A percentile compares a stretch with the other conserved stretches of the same genome.
phyloP scores from a whole-genome alignment of 1,140 invertebrate species.

The Asobara japonica region DNA sequence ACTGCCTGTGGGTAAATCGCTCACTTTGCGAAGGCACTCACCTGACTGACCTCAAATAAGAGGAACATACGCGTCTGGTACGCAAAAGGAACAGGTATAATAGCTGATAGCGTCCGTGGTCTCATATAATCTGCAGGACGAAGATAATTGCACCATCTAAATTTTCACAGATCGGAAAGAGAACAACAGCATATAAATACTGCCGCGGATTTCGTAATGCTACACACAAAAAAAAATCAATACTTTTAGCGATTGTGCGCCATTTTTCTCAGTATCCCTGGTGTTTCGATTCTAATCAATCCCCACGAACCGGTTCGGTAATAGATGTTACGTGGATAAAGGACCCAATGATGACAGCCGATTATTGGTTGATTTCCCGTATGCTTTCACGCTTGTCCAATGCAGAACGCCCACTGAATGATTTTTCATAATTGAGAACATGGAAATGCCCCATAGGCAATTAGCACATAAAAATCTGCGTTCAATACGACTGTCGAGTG shows the following conservation, averaged over 20 bases:
- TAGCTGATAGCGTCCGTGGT: too few species aligned
- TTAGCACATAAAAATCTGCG: slow-evolving; percentile 57
- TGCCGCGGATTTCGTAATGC: neutral
- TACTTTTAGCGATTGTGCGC: slow-evolving; percentile 4
- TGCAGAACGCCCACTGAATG: neutral
- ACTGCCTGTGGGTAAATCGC: too few species aligned
- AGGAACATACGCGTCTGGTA: too few species aligned
- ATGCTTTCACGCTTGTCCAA: neutral
- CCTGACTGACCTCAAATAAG: too few species aligned
- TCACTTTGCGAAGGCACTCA: too few species aligned
- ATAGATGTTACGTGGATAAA: slow-evolving; percentile 2
- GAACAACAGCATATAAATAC: slow-evolving; percentile 18
- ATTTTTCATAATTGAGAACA: neutral
- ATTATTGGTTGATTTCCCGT: neutral
- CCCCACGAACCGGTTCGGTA: neutral
- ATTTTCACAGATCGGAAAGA: slow-evolving; percentile 1
- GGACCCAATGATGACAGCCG: slow-evolving; percentile 7
- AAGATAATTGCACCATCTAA: slow-evolving; percentile 7
- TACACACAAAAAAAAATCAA: neutral
- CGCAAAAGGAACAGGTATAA: too few species aligned
- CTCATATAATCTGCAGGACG: too few species aligned
- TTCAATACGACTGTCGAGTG: too few species aligned
- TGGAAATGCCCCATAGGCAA: slow-evolving; percentile 46
- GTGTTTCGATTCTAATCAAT: slow-evolving; percentile 26
- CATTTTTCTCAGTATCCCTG: slow-evolving; percentile 9